phyloP scores from a whole-genome alignment of 2,797 vertebrate genomes.

The Gymnothorax reevesii region DNA sequence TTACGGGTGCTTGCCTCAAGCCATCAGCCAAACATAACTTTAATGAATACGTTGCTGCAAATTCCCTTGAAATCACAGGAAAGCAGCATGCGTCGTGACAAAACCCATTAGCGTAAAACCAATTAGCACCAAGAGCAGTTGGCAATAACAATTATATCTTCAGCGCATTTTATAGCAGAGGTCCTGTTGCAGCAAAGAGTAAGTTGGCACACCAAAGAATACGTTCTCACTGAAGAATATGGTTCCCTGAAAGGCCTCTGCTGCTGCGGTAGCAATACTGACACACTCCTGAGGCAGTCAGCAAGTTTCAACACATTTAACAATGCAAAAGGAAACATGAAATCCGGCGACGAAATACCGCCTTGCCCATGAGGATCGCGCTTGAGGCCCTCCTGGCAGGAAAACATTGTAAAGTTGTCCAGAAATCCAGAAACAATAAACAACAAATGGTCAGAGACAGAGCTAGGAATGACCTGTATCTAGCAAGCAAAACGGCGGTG shows the following conservation, averaged over 20 bases:
- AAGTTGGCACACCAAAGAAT: background rate
- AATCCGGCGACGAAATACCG: background rate
- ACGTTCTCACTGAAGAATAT: too few relatives aligned
- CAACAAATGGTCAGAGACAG: constrained; percentile 26
- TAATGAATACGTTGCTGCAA: background rate
- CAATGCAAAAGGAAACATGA: background rate
- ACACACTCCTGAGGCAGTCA: background rate
- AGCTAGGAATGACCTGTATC: constrained; percentile 41
- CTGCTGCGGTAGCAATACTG: background rate
- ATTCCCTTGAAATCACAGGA: background rate
- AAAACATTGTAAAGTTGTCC: constrained; percentile 18
- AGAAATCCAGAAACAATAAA: background rate
- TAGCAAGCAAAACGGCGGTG: background rate
- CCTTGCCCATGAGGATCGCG: constrained; percentile 34
- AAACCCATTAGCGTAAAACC: background rate
- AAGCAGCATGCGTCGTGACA: background rate
- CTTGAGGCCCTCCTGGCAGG: constrained; percentile 31
- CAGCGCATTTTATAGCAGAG: background rate
- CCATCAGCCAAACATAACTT: background rate
- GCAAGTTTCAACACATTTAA: background rate
- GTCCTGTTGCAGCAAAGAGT: background rate
- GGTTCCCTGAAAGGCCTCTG: background rate
- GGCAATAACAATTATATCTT: background rate
- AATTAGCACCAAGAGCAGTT: background rate
- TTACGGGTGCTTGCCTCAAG: background rate